These are phyloP conservation scores for Ciconia stormi DNA, from an alignment of 2,113 vertebrate genomes.

Conservation along the genomic window DNA sequence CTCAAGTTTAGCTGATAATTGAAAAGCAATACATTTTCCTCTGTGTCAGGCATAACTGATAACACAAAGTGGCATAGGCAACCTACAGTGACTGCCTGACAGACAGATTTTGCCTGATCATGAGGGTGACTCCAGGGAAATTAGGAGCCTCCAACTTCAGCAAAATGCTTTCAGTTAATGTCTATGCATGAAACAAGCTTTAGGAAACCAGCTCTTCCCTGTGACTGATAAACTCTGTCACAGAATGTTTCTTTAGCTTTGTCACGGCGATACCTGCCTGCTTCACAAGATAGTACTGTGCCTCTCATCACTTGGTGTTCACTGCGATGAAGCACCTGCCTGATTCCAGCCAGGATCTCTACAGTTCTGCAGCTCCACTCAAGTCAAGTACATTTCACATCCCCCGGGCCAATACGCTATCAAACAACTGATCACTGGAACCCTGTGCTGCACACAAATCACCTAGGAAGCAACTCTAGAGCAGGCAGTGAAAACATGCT, in stretches of 20 bases:
- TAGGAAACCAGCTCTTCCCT: background rate
- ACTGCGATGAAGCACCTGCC: background rate
- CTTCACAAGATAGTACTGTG: background rate
- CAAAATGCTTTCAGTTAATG: background rate
- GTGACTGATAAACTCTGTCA: background rate
- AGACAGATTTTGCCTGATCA: background rate
- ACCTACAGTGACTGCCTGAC: background rate
- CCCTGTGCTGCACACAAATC: background rate
- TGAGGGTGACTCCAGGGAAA: background rate
- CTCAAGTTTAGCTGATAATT: background rate
- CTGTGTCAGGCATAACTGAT: background rate
- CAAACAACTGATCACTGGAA: background rate
- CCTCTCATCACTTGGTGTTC: background rate
- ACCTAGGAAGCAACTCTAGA: background rate
- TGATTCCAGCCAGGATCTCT: background rate
- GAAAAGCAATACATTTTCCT: background rate
- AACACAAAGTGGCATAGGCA: background rate
- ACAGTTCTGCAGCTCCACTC: background rate
- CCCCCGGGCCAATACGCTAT: rapidly evolving
- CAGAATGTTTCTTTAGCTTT: background rate
- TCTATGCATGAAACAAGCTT: background rate
- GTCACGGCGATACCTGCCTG: background rate
- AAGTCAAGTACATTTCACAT: background rate
- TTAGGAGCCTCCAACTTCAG: background rate
- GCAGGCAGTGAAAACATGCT: background rate